phyloP scores from a whole-genome alignment of 1,140 invertebrate species.

The Zaprionus vittiger region DNA sequence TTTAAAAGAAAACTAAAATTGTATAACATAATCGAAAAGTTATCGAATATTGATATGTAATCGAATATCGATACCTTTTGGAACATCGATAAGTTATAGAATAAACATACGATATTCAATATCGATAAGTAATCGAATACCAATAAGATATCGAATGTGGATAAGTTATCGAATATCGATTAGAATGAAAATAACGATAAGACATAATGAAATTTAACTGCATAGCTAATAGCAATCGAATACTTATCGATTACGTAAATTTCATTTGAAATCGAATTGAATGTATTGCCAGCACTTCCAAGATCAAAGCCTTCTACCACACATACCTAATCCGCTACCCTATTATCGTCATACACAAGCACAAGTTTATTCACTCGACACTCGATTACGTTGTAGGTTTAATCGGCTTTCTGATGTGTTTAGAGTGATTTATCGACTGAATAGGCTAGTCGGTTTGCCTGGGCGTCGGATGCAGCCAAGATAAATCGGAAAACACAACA shows the following conservation, averaged over 20 bases:
- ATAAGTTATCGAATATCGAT: no score
- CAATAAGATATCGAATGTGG: no score
- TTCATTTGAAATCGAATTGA: background rate
- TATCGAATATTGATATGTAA: no score
- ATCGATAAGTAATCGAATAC: no score
- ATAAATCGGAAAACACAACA: slow-evolving; percentile 7
- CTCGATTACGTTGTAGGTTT: background rate
- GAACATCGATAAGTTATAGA: no score
- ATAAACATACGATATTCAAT: rapidly evolving
- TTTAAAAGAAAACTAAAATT: background rate
- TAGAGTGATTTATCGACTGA: slow-evolving; percentile 7
- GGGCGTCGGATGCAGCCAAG: background rate
- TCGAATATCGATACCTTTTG: no score
- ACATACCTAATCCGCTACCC: background rate
- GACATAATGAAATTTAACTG: no score
- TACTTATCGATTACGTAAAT: no score
- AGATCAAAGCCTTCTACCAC: background rate
- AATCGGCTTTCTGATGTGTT: background rate
- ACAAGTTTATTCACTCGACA: background rate
- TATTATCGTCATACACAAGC: background rate
- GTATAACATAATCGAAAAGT: background rate
- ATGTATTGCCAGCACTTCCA: background rate
- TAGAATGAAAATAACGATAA: no score
- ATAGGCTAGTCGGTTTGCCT: background rate
- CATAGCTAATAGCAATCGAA: no score